These are phyloP conservation scores for Metopia argyrocephala DNA, from an alignment of 2,888 invertebrate genomes.

Conservation along the genomic window DNA sequence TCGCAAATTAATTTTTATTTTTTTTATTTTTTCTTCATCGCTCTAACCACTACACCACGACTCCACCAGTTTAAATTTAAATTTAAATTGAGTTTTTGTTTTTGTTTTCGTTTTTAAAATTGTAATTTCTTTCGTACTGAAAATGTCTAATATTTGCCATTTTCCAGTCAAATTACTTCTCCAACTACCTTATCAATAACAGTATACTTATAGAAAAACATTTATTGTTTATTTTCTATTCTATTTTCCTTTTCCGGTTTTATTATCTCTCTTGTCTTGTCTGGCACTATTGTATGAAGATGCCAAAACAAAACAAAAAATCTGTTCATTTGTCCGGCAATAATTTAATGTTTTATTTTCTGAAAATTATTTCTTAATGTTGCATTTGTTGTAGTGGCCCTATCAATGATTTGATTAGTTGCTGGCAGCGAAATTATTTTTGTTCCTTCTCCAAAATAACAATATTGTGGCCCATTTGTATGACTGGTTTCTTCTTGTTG, in stretches of 20 bases:
- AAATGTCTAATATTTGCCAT: too few relatives aligned
- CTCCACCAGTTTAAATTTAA: too few relatives aligned
- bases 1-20: too few relatives aligned
- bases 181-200: too few relatives aligned
- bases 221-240: too few relatives aligned
- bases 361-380: background rate
- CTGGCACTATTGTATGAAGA: background rate
- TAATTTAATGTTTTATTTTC: background rate
- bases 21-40: too few relatives aligned
- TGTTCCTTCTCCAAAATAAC: background rate
- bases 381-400: background rate
- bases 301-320: background rate
- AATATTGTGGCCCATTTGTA: background rate
- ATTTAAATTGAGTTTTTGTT: too few relatives aligned
- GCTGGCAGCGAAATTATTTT: background rate
- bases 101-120: too few relatives aligned
- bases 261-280: background rate
- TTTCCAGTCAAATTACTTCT: too few relatives aligned
- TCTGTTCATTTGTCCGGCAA: background rate
- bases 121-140: too few relatives aligned
- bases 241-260: background rate
- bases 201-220: too few relatives aligned
- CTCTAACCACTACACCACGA: too few relatives aligned
- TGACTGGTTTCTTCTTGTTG: background rate
- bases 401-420: background rate